These are phyloP conservation scores for Ailuropoda melanoleuca DNA, from an alignment of 2,113 vertebrate species.

Conservation along the genomic window DNA sequence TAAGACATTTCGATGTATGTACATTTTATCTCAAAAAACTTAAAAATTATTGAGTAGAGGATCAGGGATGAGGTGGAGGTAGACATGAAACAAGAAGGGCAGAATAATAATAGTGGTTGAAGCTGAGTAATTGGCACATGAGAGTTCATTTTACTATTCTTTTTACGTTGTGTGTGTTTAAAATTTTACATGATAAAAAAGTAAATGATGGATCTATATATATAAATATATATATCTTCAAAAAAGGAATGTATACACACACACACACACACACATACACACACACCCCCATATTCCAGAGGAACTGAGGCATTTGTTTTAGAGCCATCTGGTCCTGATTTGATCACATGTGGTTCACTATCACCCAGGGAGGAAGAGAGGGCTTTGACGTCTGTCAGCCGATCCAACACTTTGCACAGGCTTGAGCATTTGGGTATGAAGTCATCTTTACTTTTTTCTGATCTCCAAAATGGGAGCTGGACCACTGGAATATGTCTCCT, in stretches of 20 bases:
- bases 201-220: background rate
- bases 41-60: background rate
- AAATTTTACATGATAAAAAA: conserved; percentile 25
- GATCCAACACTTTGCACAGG: background rate
- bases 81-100: background rate
- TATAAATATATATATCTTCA: background rate
- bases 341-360: conserved; percentile 8
- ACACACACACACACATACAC: background rate
- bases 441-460: conserved; percentile 54
- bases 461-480: conserved; percentile 20
- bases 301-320: background rate
- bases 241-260: too few relatives aligned
- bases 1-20: background rate
- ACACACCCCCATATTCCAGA: background rate
- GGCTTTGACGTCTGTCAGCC: background rate
- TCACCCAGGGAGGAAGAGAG: background rate
- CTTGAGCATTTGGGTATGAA: background rate
- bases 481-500: background rate
- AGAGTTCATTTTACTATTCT: background rate
- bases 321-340: conserved; percentile 28
- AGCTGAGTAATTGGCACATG: background rate
- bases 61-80: background rate
- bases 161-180: background rate
- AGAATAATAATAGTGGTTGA: background rate
- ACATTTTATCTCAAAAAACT: conserved; percentile 9